Evolutionary conservation across 2,113 vertebrate genomes (phyloP).

Genomic region (Tetraodon nigroviridis): DNA sequence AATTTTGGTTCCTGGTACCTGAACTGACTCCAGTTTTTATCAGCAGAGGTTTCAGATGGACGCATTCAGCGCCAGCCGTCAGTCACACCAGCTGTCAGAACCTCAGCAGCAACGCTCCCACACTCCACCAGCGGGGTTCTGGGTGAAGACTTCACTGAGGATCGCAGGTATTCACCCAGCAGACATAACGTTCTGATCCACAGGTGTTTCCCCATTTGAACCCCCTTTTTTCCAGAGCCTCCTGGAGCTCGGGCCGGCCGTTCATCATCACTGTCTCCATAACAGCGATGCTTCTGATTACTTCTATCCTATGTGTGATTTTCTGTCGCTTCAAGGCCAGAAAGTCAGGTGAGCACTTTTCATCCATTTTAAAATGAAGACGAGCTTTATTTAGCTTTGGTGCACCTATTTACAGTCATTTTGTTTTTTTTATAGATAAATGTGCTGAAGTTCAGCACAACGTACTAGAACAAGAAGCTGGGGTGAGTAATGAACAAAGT

Average conservation of each 20-base stretch:
- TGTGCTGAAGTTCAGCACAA: slow-evolving; percentile 41
- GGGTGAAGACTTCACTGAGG: slow-evolving; percentile 29
- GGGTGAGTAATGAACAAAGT: slow-evolving; percentile 48
- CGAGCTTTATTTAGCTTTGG: background rate
- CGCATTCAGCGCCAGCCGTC: slow-evolving; percentile 17
- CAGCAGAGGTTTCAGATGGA: slow-evolving; percentile 34
- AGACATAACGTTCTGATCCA: background rate
- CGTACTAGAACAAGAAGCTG: slow-evolving; percentile 37
- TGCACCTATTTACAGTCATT: slow-evolving; percentile 6
- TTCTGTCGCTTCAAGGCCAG: slow-evolving; percentile 46
- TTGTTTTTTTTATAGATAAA: slow-evolving; percentile 49
- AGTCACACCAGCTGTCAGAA: slow-evolving; percentile 26
- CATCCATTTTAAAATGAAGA: slow-evolving; percentile 1
- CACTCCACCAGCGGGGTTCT: slow-evolving; percentile 13
- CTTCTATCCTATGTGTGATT: slow-evolving; percentile 33
- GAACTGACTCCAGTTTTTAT: background rate
- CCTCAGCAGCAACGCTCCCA: slow-evolving; percentile 15
- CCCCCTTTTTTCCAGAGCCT: slow-evolving; percentile 33
- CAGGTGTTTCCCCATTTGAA: background rate
- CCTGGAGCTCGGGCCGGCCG: slow-evolving; percentile 35
- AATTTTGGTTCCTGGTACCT: background rate
- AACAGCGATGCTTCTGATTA: slow-evolving; percentile 39
- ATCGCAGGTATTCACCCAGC: slow-evolving; percentile 39
- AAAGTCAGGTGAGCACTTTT: slow-evolving; percentile 26
- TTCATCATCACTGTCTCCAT: slow-evolving; percentile 44